Conservation (phyloP, 2,113 vertebrate genomes). For the Oncorhynchus keta region DNA sequence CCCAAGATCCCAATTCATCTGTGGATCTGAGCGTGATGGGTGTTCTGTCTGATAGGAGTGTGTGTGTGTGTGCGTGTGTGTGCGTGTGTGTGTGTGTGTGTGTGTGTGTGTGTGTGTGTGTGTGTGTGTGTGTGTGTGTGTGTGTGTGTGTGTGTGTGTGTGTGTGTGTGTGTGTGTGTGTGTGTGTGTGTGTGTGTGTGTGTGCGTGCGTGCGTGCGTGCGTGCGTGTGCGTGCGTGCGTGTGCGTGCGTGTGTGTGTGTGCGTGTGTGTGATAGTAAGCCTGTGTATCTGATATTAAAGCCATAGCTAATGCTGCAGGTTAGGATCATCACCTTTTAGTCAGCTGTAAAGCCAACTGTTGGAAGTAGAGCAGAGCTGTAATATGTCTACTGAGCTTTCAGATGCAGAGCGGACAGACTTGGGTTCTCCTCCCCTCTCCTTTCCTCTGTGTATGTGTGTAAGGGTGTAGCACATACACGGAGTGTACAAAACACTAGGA, state of each 20-base stretch:
- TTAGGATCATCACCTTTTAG: no score
- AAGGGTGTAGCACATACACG: no score
- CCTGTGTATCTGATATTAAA: no score
- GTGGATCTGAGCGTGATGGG: background rate
- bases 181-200: background rate
- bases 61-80: slow-evolving; percentile 2
- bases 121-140: slow-evolving; percentile 2
- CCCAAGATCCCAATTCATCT: slow-evolving; percentile 38
- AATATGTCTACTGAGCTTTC: no score
- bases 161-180: background rate
- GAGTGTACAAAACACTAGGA: no score
- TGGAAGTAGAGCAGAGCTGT: no score
- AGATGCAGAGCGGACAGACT: no score
- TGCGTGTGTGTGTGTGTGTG: background rate
- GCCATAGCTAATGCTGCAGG: no score
- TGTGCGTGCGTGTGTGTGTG: background rate
- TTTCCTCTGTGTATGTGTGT: no score
- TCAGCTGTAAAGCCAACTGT: no score
- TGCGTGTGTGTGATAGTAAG: background rate
- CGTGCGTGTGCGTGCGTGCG: background rate
- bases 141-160: background rate
- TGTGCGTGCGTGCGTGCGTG: background rate
- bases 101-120: background rate
- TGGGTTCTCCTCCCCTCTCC: no score
- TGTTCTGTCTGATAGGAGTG: no score